A percentile compares a stretch with the other conserved stretches of the same genome.
These are phyloP conservation scores for Heliconius erato DNA, from an alignment of 2,888 invertebrate genomes.

Conservation along the genomic window DNA sequence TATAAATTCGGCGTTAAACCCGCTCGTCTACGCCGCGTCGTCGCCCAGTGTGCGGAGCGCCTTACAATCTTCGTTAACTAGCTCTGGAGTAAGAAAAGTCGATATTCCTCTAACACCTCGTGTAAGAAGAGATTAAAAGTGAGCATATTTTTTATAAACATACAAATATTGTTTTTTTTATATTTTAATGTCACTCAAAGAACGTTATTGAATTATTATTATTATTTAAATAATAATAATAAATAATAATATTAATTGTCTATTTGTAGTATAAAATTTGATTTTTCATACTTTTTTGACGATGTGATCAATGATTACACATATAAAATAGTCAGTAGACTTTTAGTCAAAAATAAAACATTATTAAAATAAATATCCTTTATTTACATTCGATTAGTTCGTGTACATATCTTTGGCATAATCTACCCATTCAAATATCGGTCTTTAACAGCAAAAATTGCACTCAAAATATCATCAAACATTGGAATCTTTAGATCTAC, in stretches of 20 bases:
- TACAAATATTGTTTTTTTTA: no score
- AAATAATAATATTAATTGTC: not conserved
- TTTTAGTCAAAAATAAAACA: constrained; percentile 50
- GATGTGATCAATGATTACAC: no score
- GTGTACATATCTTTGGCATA: constrained; percentile 83
- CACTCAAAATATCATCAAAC: constrained; percentile 73
- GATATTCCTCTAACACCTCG: constrained; percentile 61
- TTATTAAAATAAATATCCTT: constrained; percentile 69
- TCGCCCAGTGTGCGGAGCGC: constrained; percentile 73
- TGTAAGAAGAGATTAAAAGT: constrained; percentile 52
- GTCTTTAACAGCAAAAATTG: constrained; percentile 69
- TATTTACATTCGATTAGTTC: constrained; percentile 74
- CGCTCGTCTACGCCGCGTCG: constrained; percentile 88
- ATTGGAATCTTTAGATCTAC: constrained; percentile 47
- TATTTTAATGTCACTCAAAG: no score
- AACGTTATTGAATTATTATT: no score
- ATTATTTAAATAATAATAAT: no score
- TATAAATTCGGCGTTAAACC: constrained; percentile 88
- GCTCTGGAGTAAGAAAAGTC: constrained; percentile 56
- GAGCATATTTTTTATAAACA: constrained; percentile 6
- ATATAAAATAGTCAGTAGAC: no score
- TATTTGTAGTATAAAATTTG: no score
- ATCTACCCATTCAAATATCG: constrained; percentile 72
- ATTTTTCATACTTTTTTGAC: no score
- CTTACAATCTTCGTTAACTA: constrained; percentile 63